Base-by-base conservation (phyloP, 2,113 vertebrate genomes). In the Corvus cornix region DNA sequence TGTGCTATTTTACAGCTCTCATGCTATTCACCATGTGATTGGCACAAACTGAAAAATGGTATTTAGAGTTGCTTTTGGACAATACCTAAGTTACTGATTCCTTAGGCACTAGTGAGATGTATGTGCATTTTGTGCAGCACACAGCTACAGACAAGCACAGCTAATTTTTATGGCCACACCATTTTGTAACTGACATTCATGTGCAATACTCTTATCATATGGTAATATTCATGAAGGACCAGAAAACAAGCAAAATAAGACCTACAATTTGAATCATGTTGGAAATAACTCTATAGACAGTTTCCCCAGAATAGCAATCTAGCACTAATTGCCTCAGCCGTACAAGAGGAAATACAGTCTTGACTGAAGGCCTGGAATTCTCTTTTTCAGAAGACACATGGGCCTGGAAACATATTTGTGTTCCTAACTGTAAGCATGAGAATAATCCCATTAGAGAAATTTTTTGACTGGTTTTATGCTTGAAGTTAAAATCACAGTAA, bases 361-460 rank as follows among this genome's bases (percentile, higher is more conserved):
- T 84, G 64, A 75, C 63, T 74, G 74, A 84, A 91, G 55, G 60
- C 59, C 64, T 86, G 30, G 59, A 88, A 83, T 92, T 86, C 24
- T 81, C 59, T 86, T 90, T 90, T 85, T 81, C 72, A 86, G 76
- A 77, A 92, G 64, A 72, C 5, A 1, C 52, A 67, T 16, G 8
- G 21, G 46, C 39, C 60, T 93, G 52, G 35, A 93, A 90, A 92
- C 9, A 13, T 80, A 83, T 90, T 84, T 95, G 59, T 84, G 69
- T 96, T 90, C 52, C 60, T 93, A 92, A 92, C 55, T 78, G 64
- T 88, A 92, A 94, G 56, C 59, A 92, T 16, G 72, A 68, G 72
- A 90, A 90, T 93, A 93, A 90, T 93, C 85, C 63, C 55, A 86
- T 93, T 90, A 83, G 51, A 74, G 86, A 83, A n/a, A 69, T 48